Evolutionary conservation across 2,797 vertebrate genomes (phyloP).

Genomic region (Delichon dasypus): DNA sequence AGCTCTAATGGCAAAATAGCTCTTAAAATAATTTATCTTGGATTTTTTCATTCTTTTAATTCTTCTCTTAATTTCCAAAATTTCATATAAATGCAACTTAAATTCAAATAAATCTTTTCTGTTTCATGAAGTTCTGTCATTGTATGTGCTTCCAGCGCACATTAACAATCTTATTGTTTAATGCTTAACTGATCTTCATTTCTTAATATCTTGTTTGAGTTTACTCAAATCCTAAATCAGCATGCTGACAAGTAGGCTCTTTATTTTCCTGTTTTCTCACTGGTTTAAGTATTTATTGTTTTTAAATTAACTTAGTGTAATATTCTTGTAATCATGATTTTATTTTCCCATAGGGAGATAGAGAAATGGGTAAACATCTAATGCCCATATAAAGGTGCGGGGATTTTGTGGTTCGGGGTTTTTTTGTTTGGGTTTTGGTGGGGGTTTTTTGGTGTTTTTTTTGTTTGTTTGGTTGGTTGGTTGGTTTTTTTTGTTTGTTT

Average conservation of each 20-base stretch:
- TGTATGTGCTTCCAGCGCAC: not conserved
- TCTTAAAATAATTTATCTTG: not conserved
- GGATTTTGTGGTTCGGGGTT: no score
- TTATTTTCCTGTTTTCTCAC: not conserved
- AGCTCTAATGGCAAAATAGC: not conserved
- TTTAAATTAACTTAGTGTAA: not conserved
- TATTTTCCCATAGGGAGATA: not conserved
- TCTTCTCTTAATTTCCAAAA: not conserved
- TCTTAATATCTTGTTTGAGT: not conserved
- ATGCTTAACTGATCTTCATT: not conserved
- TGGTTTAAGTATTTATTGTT: not conserved
- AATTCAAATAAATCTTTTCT: not conserved
- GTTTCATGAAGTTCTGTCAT: not conserved
- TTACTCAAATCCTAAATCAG: not conserved
- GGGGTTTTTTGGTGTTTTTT: no score
- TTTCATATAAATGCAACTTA: not conserved
- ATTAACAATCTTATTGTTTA: not conserved
- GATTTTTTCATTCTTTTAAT: not conserved
- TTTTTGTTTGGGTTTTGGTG: no score
- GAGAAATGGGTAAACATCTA: not conserved
- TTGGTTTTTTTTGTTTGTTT: no score
- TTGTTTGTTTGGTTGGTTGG: no score
- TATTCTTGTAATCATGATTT: not conserved
- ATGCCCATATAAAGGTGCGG: not conserved
- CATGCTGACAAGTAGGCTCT: not conserved